These are phyloP conservation scores for Perca flavescens DNA, from an alignment of 2,113 vertebrate genomes.

Conservation along the genomic window DNA sequence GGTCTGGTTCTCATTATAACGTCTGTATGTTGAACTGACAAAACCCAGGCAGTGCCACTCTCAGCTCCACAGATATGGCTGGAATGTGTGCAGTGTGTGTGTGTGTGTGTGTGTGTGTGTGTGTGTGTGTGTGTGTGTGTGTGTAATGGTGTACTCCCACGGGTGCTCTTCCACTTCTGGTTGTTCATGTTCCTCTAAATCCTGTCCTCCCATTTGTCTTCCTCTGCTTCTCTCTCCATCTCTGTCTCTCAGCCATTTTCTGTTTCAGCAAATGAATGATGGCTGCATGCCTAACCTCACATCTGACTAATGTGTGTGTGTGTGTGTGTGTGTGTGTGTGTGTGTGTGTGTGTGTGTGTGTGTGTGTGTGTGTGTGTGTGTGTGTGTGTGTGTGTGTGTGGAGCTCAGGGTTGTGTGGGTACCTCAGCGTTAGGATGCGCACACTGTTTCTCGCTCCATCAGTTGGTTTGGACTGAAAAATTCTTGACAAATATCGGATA, in stretches of 20 bases:
- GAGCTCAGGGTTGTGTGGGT: slow-evolving; percentile 7
- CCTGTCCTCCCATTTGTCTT: slow-evolving; percentile 58
- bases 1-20: slow-evolving; percentile 56
- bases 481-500: too few relatives aligned
- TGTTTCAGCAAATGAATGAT: slow-evolving; percentile 53
- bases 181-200: slow-evolving; percentile 58
- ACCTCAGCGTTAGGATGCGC: background rate
- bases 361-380: background rate
- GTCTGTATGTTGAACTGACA: slow-evolving; percentile 48
- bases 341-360: slow-evolving; percentile 12
- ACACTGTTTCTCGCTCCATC: too few relatives aligned
- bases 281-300: slow-evolving; percentile 63
- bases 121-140: slow-evolving; percentile 9
- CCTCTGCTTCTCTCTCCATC: slow-evolving; percentile 28
- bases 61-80: slow-evolving; percentile 43
- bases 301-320: slow-evolving; percentile 53
- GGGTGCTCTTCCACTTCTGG: slow-evolving; percentile 47
- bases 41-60: slow-evolving; percentile 46
- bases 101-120: slow-evolving; percentile 11
- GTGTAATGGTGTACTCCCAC: slow-evolving; percentile 35
- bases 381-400: slow-evolving; percentile 23
- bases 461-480: too few relatives aligned
- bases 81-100: slow-evolving; percentile 38
- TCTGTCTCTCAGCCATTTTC: slow-evolving; percentile 45
- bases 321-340: background rate